Base-by-base conservation (phyloP, 2,113 vertebrate genomes). In the Menura novaehollandiae region DNA sequence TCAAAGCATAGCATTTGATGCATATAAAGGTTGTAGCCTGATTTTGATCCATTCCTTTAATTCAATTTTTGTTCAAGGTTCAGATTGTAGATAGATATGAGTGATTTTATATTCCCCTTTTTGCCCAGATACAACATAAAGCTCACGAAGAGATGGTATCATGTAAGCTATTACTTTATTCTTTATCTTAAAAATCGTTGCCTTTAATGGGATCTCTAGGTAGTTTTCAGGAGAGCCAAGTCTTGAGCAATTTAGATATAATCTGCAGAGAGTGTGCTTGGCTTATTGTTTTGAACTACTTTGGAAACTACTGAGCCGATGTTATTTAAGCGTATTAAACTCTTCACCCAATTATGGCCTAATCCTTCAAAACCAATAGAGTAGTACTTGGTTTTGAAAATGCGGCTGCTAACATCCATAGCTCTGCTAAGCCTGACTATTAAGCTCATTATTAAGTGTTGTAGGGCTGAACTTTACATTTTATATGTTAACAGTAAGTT, bases 221-320 rank as follows among this genome's bases (percentile, higher is more conserved):
- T 89, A 33, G 44, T 32, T 79, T 92, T 76, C 41, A 66, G 66
- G 76, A 94, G 69, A 85, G 44, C 22, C 44, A 78, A 82, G 22
- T 85, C 64, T 64, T 44, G 58, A 92, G 41, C 52, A 84, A 79
- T 97, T 89, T 79, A 89, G 91, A 91, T 95, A 44, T 33, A 79
- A 96, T 91, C 77, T 94, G 32, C 74, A 19, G 55, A 46, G 53
- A 43, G 6, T 7, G 12, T 91, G 53, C 56, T 66, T 91, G 77
- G 49, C 49, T 23, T 92, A 2, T 89, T 95, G 87, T 94, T 94
- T 95, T 64, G 30, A 93, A 49, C 32, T 89, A 32, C 58, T 88
- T 92, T 64, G 62, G 53, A 82, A 94, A 53, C 56, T 87, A 72
- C 35, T 73, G 84, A 95, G 59, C 46, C 2, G 2, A 28, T 75